Evolutionary conservation across 2,888 invertebrate genomes (phyloP), one percentile per base, ranked within the genome.

Genomic region (Leucoptera coffeella): DNA sequence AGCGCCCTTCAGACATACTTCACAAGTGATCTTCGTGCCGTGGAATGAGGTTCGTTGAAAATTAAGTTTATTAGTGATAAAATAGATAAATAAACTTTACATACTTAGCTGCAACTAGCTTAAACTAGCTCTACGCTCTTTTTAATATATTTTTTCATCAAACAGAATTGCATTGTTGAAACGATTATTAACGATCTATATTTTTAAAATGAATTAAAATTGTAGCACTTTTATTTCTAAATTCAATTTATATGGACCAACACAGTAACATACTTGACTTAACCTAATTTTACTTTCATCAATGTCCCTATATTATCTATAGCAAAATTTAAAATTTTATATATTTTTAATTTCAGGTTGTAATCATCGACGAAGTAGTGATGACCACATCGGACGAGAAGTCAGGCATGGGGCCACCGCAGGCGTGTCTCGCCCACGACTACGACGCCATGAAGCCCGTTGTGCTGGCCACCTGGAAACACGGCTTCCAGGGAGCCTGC

Each of bases 401-500:
- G 47, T 55, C 75, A 4, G 54, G 77, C 22, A 52, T 73, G 23
- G 72, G 75, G 1, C 73, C 80, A 1, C 79, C 85, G 0, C 87
- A 88, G 43, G 83, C 88, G 0, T 93, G 93, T 46, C 74, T 81
- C 12, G 83, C 85, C 0, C 93, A 93, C 48, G 89, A 93, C 61
- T 93, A 91, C 53, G 92, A 92, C 45, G 64, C 81, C 12, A 91
- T 94, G 90, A 90, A 90, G 50, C 93, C 93, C 0, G 90, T 93
- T 0, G 90, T 94, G 1, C 62, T 92, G 32, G 91, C 92, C 12
- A 92, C 92, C 0, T 93, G 93, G 92, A 90, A 92, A 43, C 91
- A 93, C 42, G 91, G 91, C 28, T 92, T 92, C 62, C 91, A 92
- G 50, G 92, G 93, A 2, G 89, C 91, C n/a, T 92, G 92, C 47